phyloP scores from a whole-genome alignment of 2,797 vertebrate species.

The Myotis vivesi region DNA sequence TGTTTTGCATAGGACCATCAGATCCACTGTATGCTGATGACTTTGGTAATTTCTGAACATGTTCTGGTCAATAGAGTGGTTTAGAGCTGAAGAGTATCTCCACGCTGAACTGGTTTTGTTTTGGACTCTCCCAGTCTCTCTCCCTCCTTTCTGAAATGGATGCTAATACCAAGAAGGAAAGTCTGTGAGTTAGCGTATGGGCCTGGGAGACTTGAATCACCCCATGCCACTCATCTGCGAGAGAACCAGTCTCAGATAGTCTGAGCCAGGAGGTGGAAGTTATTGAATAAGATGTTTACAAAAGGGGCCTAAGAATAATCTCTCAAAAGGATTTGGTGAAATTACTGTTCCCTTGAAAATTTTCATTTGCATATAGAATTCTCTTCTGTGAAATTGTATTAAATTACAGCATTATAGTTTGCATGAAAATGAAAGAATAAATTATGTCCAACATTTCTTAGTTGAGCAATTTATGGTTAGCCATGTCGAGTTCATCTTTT shows the following conservation, averaged over 20 bases:
- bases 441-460: not conserved
- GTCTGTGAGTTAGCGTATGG: not conserved
- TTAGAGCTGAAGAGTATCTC: not conserved
- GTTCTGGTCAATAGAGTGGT: not conserved
- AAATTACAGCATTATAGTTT: slow-evolving; percentile 21
- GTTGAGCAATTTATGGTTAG: not conserved
- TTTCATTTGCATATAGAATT: not conserved
- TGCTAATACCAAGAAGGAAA: not conserved
- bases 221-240: not conserved
- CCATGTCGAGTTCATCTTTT: not conserved
- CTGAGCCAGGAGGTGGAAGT: not conserved
- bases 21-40: not conserved
- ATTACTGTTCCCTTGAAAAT: not conserved
- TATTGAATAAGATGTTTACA: not conserved
- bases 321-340: not conserved
- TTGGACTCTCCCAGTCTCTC: not conserved
- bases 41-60: not conserved
- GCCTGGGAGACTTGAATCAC: not conserved
- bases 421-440: slow-evolving; percentile 31
- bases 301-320: not conserved
- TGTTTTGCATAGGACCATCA: not conserved
- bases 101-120: not conserved
- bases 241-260: not conserved
- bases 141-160: not conserved
- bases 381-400: not conserved